These are phyloP conservation scores for Idaea biselata DNA, from an alignment of 2,888 invertebrate genomes.

Conservation along the genomic window DNA sequence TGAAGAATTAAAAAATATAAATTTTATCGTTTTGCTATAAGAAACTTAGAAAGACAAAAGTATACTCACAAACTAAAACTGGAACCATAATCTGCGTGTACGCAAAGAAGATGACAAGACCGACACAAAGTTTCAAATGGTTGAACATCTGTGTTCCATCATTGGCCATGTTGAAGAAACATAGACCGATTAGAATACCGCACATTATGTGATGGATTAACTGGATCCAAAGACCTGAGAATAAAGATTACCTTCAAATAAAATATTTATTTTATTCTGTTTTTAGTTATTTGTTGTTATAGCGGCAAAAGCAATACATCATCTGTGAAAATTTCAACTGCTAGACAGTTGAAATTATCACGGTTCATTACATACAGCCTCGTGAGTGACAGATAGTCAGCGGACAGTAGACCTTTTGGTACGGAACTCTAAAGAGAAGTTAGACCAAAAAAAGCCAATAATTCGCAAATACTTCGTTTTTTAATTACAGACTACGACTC, in stretches of 20 bases:
- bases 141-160: slow-evolving; percentile 85
- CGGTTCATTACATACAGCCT: no score
- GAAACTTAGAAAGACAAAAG: background rate
- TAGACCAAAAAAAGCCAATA: no score
- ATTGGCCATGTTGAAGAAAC: slow-evolving; percentile 83
- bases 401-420: no score
- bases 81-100: slow-evolving; percentile 86
- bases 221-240: slow-evolving; percentile 81
- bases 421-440: no score
- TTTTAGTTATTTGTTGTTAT: no score
- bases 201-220: slow-evolving; percentile 82
- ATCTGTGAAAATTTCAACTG: no score
- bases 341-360: no score
- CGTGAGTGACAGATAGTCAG: no score
- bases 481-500: no score
- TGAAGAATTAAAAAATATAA: no score
- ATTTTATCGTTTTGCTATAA: background rate
- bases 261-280: background rate
- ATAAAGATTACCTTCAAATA: background rate
- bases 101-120: slow-evolving; percentile 83
- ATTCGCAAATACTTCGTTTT: no score
- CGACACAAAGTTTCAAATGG: slow-evolving; percentile 85
- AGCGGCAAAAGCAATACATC: no score
- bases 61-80: slow-evolving; percentile 83
- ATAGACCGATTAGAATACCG: slow-evolving; percentile 77